Evolutionary conservation across 2,888 invertebrate species (phyloP), one percentile per base, ranked within the genome.

Genomic region (Microplitis manilae): DNA sequence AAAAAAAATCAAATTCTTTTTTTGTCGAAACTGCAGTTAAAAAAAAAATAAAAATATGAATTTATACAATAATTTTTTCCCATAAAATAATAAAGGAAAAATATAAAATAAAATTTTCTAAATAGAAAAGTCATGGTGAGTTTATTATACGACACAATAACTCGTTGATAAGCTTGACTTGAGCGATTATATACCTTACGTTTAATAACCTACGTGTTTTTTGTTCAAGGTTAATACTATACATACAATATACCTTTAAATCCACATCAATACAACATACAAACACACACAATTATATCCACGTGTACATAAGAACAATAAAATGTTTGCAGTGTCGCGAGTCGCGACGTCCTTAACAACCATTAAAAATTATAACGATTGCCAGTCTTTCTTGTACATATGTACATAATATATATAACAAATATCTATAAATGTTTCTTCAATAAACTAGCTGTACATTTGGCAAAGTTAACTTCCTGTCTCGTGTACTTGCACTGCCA

Each of bases 121-220:
- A 65, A 20, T 65, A 72, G 20, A 39, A 72, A 59, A 59, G 59
- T 70, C 60, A 70, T 60, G 38, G 70, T 70, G 38, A 60, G 70
- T 60, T 30, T 30, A 17, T 13, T 38, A 15, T 76, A 69, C 70
- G 76, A 78, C 69, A 76, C 65, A 68, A 67, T 68, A 60, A 61
- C 76, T 81, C 79, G 77, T 75, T 77, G 79, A 79, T 79, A 79
- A 79, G 80, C 76, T 61, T 60, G 13, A 71, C 30, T 61, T 60
- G 61, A 71, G 39, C 39, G 71, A 39, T 71, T 71, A 71, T 50
- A 50, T 71, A 61, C 62, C 64, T 50, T 38, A 65, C 71, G 62
- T 71, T 50, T 73, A 76, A 40, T 75, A 59, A 67, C 65, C 72
- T 39, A 61, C 75, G 71, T 71, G 60, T 59, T 50, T 13, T 60